Percentiles rank a stretch among this genome's conserved stretches.
phyloP scores from a whole-genome alignment of 2,113 vertebrate genomes.

The Aramus guarauna region DNA sequence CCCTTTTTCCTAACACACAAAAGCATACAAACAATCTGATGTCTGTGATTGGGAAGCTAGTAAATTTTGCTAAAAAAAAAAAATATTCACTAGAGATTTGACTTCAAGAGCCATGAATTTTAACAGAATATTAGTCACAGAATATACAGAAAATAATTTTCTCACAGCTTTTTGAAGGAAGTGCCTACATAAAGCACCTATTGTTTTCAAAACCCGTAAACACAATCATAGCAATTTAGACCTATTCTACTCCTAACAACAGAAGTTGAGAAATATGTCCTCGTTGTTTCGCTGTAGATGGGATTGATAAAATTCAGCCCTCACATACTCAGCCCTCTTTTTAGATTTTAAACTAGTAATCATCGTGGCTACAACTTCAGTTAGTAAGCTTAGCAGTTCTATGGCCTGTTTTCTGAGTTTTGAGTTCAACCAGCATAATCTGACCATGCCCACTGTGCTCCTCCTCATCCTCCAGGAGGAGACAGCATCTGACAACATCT shows the following conservation, averaged over 20 bases:
- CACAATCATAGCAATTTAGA: neutral
- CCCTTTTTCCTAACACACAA: neutral
- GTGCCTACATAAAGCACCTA: neutral
- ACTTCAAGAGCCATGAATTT: neutral
- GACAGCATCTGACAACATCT: neutral
- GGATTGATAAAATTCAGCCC: neutral
- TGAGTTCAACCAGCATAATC: neutral
- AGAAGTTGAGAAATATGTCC: neutral
- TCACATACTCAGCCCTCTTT: rapidly evolving
- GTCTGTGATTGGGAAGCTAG: neutral
- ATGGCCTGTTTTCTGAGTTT: neutral
- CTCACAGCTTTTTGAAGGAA: neutral
- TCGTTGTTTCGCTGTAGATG: neutral
- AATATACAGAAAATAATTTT: neutral
- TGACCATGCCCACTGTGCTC: neutral
- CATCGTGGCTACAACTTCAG: neutral
- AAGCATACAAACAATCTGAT: neutral
- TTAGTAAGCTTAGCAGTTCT: neutral
- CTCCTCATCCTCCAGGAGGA: neutral
- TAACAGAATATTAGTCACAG: neutral
- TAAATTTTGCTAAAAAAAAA: neutral
- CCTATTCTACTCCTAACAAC: neutral
- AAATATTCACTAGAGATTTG: neutral
- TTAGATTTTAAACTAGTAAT: neutral
- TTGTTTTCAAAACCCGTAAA: neutral